Percentiles rank a stretch among this genome's conserved stretches.
Conservation (phyloP, 2,888 invertebrate genomes). For the Dryococelus australis region DNA sequence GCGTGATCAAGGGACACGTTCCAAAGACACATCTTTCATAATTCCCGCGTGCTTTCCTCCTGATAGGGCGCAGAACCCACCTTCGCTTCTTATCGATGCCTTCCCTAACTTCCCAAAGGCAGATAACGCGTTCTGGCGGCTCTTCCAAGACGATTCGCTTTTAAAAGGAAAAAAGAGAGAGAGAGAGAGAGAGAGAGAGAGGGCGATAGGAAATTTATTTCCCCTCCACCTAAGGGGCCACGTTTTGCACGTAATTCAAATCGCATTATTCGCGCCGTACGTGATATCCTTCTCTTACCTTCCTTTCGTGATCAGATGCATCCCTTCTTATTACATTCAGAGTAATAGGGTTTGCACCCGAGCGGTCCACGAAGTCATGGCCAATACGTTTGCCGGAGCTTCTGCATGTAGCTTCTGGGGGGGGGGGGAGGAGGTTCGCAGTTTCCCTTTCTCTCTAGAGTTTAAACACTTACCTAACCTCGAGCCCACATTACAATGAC, state of each 20-base stretch:
- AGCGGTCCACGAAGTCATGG: too few relatives aligned
- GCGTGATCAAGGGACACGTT: neutral
- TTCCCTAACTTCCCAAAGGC: neutral
- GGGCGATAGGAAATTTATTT: neutral
- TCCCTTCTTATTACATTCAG: neutral
- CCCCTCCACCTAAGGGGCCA: neutral
- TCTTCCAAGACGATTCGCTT: neutral
- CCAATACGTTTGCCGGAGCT: too few relatives aligned
- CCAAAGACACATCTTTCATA: neutral
- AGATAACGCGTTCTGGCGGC: neutral
- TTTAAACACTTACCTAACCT: too few relatives aligned
- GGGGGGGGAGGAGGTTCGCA: too few relatives aligned
- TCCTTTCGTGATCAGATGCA: neutral
- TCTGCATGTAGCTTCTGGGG: too few relatives aligned
- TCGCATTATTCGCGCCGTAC: neutral
- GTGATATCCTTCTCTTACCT: neutral
- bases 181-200: too few relatives aligned
- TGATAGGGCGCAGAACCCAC: neutral
- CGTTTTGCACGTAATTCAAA: constrained; percentile 10
- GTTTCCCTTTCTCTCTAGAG: too few relatives aligned
- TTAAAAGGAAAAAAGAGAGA: too few relatives aligned
- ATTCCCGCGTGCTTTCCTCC: neutral
- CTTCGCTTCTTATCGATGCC: neutral
- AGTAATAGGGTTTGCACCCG: neutral
- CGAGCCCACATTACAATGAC: too few relatives aligned